phyloP scores from a whole-genome alignment of 2,888 invertebrate genomes.

The Autographa gamma region DNA sequence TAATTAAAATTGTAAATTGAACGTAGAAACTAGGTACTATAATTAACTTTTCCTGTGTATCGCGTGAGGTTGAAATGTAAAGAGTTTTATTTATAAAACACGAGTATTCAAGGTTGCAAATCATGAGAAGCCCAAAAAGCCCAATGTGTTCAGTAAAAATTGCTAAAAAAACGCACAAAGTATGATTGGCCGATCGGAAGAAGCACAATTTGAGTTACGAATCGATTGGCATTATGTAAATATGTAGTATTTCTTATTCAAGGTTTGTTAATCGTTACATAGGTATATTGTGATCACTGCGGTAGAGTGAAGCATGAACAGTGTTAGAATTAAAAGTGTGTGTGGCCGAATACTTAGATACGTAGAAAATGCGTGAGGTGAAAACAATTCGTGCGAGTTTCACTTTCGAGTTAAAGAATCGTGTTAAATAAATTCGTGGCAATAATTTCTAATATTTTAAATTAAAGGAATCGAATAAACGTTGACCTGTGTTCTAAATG shows the following conservation, averaged over 20 bases:
- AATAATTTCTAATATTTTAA: slow-evolving; percentile 74
- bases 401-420: slow-evolving; percentile 39
- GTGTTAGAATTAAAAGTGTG: slow-evolving; percentile 1
- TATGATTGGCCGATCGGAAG: slow-evolving; percentile 71
- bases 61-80: slow-evolving; percentile 14
- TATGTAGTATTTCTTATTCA: slow-evolving; percentile 64
- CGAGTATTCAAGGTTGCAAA: slow-evolving; percentile 38
- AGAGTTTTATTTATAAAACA: slow-evolving; percentile 14
- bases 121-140: slow-evolving; percentile 51
- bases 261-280: slow-evolving; percentile 64
- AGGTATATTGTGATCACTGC: slow-evolving; percentile 46
- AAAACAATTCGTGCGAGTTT: slow-evolving; percentile 37
- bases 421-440: slow-evolving; percentile 68
- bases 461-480: slow-evolving; percentile 61
- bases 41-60: slow-evolving; percentile 19
- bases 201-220: slow-evolving; percentile 68
- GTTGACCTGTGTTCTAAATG: slow-evolving; percentile 71
- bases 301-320: slow-evolving; percentile 39
- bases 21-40: not conserved
- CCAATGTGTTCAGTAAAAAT: slow-evolving; percentile 60
- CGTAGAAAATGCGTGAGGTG: slow-evolving; percentile 11
- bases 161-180: slow-evolving; percentile 72
- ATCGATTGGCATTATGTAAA: slow-evolving; percentile 70
- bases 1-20: not conserved
- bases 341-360: slow-evolving; percentile 23